Conservation (phyloP, 2,797 vertebrate genomes). For the Alauda arvensis region DNA sequence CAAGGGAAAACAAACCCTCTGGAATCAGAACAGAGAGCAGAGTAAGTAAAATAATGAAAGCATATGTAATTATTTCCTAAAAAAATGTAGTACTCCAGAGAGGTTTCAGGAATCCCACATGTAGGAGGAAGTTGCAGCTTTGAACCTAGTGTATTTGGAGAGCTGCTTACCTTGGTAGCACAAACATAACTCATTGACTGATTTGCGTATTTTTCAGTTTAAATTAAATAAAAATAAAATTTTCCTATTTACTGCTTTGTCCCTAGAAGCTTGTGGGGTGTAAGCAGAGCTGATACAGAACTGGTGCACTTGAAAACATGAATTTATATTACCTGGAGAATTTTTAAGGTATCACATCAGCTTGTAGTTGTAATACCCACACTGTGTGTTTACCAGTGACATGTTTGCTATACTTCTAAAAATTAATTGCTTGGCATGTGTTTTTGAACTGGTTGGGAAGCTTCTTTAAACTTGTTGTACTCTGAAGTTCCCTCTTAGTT, state of each 20-base stretch:
- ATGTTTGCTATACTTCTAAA: not conserved
- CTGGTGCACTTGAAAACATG: not conserved
- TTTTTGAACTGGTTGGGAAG: conserved; percentile 1
- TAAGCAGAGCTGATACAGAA: not conserved
- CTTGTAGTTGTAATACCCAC: not conserved
- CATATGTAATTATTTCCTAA: conserved; percentile 21
- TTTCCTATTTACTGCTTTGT: not conserved
- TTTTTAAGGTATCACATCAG: not conserved
- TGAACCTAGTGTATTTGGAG: not conserved
- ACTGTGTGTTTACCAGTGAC: not conserved
- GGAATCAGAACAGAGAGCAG: conserved; percentile 16
- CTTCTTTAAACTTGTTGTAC: not conserved
- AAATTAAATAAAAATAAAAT: not conserved
- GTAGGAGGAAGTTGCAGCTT: not conserved
- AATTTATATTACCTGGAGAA: not conserved
- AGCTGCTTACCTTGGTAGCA: not conserved
- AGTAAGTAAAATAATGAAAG: conserved; percentile 15
- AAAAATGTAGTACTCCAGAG: not conserved
- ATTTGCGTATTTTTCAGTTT: not conserved
- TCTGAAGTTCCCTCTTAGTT: conserved; percentile 18
- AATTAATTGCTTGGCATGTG: not conserved
- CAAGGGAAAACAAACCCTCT: conserved; percentile 31
- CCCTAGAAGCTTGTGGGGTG: not conserved
- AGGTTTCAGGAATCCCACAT: not conserved
- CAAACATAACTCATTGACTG: not conserved